Base-by-base conservation (phyloP, 2,888 invertebrate genomes). In the Eilema depressum region DNA sequence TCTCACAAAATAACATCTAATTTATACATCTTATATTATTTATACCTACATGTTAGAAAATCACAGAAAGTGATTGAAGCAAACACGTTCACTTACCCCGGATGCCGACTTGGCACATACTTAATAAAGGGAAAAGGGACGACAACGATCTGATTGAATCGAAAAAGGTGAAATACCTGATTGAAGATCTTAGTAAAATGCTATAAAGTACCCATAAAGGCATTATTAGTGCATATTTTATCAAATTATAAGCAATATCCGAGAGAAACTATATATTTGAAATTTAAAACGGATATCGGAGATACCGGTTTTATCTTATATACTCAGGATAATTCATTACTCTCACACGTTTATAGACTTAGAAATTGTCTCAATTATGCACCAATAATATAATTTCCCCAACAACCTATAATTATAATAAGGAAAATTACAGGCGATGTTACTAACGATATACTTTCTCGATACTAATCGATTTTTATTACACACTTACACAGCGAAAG, bases 401-500 rank as follows among this genome's bases (percentile, higher is more conserved):
- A n/a, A 64, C 14, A 8, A 61, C 25, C 20, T n/a, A 67, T 73
- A 57, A 69, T 69, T 69, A 41, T 61, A 47, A 69, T 71, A 56
- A 23, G 61, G 25, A 23, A 37, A 68, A 71, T 64, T n/a, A 41
- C 59, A 41, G 57, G 47, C 20, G 62, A 26, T 64, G n/a, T 30
- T 56, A 72, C 68, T 66, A 66, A 69, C 57, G 70, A 70, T 71
- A 71, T 62, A 74, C 73, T 81, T 80, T 78, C 72, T 25, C 63
- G 41, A 65, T 8, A 63, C 63, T 68, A 77, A 77, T 75, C 62
- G 62, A 75, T 79, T 77, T 73, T 76, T 76, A 68, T 70, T 63
- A 63, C 70, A 41, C 53, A 76, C 66, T 28, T 59, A 57, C 30
- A 78, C 30, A 78, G 72, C 30, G 74, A 81, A 81, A 78, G 75